These are phyloP conservation scores for Polydesmus complanatus DNA, from an alignment of 2,888 invertebrate species.

Conservation along the genomic window DNA sequence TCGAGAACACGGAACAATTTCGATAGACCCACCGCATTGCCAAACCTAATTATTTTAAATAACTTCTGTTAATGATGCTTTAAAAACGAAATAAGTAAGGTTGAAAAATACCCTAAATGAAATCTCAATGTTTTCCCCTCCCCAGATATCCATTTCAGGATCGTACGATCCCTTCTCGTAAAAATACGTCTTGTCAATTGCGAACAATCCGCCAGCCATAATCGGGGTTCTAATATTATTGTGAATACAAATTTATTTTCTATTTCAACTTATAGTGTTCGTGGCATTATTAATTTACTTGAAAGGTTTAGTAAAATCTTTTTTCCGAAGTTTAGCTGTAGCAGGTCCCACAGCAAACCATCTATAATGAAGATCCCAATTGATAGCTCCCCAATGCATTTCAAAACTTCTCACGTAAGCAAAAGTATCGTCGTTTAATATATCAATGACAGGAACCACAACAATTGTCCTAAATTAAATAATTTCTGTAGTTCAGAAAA, in stretches of 20 bases:
- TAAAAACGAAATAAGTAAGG: background rate
- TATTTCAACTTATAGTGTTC: background rate
- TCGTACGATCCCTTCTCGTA: slow-evolving; percentile 65
- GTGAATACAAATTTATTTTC: background rate
- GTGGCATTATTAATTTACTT: background rate
- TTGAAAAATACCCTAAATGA: slow-evolving; percentile 59
- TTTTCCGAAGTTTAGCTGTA: slow-evolving; percentile 43
- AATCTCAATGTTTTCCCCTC: slow-evolving; percentile 93
- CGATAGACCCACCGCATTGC: slow-evolving; percentile 84
- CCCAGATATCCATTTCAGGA: slow-evolving; percentile 72
- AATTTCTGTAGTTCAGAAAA: background rate
- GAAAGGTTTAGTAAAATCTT: slow-evolving; percentile 9
- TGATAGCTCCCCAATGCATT: slow-evolving; percentile 95
- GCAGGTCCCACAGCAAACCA: slow-evolving; percentile 62
- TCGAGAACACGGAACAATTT: slow-evolving; percentile 83
- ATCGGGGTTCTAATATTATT: slow-evolving; percentile 50
- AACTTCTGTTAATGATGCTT: background rate
- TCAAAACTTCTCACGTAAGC: slow-evolving; percentile 90
- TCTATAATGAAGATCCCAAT: slow-evolving; percentile 89
- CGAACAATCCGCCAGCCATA: slow-evolving; percentile 91
- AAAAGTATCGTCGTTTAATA: slow-evolving; percentile 89
- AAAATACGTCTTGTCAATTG: slow-evolving; percentile 70
- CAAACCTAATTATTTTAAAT: slow-evolving; percentile 43
- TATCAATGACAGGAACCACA: slow-evolving; percentile 76
- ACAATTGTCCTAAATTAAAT: slow-evolving; percentile 40